Conservation (phyloP, 2,113 vertebrate genomes). For the Rhadina sibilatrix region DNA sequence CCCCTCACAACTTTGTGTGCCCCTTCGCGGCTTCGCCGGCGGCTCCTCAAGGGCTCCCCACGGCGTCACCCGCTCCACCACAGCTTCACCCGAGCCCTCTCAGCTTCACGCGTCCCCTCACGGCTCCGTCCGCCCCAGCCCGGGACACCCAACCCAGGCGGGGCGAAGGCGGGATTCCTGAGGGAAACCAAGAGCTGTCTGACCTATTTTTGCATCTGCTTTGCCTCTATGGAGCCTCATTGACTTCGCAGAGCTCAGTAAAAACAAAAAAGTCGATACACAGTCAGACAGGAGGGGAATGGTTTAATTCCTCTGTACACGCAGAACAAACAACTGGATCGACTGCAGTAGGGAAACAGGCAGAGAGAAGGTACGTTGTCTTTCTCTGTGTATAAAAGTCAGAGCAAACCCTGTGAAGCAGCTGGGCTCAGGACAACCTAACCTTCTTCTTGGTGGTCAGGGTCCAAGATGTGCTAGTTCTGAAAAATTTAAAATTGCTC, state of each 20-base stretch:
- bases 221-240: not conserved
- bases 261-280: not conserved
- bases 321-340: not conserved
- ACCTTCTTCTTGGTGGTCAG: not conserved
- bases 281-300: not conserved
- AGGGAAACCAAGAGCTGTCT: not conserved
- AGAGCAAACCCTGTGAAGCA: not conserved
- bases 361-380: not conserved
- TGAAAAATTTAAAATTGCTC: not conserved
- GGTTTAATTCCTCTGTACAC: not conserved
- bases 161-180: not conserved
- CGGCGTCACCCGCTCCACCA: fast-evolving
- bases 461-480: not conserved
- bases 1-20: fast-evolving
- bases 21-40: fast-evolving
- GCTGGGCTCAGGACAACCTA: not conserved
- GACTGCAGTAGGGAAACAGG: not conserved
- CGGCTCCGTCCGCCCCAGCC: not conserved
- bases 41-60: fast-evolving
- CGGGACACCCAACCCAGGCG: not conserved
- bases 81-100: fast-evolving
- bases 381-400: not conserved
- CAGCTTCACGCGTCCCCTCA: not conserved
- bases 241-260: not conserved
- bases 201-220: not conserved